Conservation (phyloP, 2,888 invertebrate genomes). For the Hydraecia micacea region DNA sequence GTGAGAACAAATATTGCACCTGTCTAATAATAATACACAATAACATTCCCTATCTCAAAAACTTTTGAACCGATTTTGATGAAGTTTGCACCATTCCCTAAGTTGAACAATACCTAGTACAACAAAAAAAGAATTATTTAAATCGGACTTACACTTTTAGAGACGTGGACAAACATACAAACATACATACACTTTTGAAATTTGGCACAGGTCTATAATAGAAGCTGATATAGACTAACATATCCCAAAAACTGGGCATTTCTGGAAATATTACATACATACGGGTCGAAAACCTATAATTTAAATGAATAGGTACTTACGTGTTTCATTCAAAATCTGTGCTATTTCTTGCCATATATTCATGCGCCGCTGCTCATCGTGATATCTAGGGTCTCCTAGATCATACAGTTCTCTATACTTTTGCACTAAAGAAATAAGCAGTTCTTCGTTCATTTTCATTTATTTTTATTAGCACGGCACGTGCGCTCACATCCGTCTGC, state of each 20-base stretch:
- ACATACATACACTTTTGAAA: constrained; percentile 1
- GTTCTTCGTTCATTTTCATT: neutral
- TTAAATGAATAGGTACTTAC: constrained; percentile 15
- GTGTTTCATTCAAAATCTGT: constrained; percentile 22
- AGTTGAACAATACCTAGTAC: constrained; percentile 42
- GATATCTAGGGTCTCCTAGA: neutral
- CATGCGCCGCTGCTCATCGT: constrained; percentile 22
- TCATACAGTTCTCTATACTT: neutral
- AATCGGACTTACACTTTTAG: constrained; percentile 3
- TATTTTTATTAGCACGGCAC: too few relatives aligned
- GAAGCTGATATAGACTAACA: constrained; percentile 30
- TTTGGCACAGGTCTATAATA: constrained; percentile 23
- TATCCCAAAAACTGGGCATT: constrained; percentile 39
- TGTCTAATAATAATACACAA: constrained; percentile 29
- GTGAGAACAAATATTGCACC: constrained; percentile 22
- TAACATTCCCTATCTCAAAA: constrained; percentile 34
- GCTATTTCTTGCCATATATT: constrained; percentile 39
- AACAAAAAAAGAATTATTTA: constrained; percentile 40
- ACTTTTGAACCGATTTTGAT: constrained; percentile 37
- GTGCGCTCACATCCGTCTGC: too few relatives aligned
- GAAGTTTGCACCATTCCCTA: constrained; percentile 13
- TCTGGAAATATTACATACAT: constrained; percentile 38
- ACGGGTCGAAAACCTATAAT: constrained; percentile 27
- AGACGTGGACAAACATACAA: too few relatives aligned
- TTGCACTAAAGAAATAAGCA: neutral